These are phyloP conservation scores for Tachina fera DNA, from an alignment of 2,888 invertebrate genomes.

Conservation along the genomic window DNA sequence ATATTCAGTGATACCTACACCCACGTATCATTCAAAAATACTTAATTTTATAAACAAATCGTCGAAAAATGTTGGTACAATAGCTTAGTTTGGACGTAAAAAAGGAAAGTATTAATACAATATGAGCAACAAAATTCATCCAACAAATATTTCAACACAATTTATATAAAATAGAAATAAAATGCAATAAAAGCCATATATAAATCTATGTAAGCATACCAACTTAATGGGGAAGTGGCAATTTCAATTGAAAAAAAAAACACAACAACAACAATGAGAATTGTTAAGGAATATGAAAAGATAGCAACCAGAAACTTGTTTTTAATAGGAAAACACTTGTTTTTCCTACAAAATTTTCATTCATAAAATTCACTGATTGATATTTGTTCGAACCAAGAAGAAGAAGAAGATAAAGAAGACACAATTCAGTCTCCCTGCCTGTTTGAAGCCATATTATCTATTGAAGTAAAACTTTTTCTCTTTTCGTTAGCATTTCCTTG, in stretches of 20 bases:
- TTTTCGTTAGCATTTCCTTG: constrained; percentile 64
- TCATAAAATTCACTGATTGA: constrained; percentile 66
- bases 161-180: constrained; percentile 14
- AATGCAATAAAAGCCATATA: constrained; percentile 16
- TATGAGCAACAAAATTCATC: constrained; percentile 65
- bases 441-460: constrained; percentile 2
- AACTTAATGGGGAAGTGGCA: constrained; percentile 41
- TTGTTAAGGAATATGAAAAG: constrained; percentile 55
- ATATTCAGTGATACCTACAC: constrained; percentile 7
- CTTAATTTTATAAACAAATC: constrained; percentile 28
- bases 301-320: constrained; percentile 69
- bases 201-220: not conserved
- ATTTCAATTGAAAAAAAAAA: constrained; percentile 8
- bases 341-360: constrained; percentile 47
- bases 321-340: not conserved
- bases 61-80: constrained; percentile 31
- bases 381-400: constrained; percentile 46
- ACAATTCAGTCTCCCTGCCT: constrained; percentile 22
- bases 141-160: constrained; percentile 62
- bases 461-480: constrained; percentile 52
- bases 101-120: constrained; percentile 68
- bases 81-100: constrained; percentile 65
- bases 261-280: constrained; percentile 33
- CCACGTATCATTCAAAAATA: constrained; percentile 30
- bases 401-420: constrained; percentile 31